Conservation (phyloP, 2,888 invertebrate genomes). For the Meteorus colon region DNA sequence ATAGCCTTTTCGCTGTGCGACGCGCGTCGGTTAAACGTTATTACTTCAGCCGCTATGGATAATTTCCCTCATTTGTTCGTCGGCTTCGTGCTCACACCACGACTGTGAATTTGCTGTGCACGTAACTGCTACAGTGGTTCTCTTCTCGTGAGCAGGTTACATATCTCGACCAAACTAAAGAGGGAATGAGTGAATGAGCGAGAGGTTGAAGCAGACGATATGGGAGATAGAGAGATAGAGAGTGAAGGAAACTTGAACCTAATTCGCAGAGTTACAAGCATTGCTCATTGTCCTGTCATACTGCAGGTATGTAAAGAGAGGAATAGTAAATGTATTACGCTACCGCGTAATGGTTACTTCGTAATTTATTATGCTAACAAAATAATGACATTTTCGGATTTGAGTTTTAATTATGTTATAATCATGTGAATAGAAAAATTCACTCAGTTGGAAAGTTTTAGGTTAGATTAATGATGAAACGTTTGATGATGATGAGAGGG, state of each 20-base stretch:
- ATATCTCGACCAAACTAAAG: not conserved
- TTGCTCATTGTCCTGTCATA: constrained; percentile 19
- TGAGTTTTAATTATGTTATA: no score
- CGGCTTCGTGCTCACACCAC: constrained; percentile 46
- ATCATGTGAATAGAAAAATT: no score
- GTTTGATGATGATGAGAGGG: no score
- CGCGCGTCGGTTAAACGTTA: constrained; percentile 63
- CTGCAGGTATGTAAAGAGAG: not conserved
- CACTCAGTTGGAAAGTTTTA: no score
- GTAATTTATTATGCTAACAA: not conserved
- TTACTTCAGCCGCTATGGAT: constrained; percentile 67
- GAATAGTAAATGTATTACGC: not conserved
- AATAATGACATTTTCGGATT: not conserved
- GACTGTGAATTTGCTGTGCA: constrained; percentile 30
- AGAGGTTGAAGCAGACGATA: no score
- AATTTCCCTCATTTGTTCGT: constrained; percentile 68
- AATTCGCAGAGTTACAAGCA: constrained; percentile 26
- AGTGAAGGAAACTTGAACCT: constrained; percentile 22
- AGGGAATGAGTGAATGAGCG: no score
- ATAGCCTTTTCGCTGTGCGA: constrained; percentile 38
- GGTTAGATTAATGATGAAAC: no score
- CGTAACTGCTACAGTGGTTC: constrained; percentile 36
- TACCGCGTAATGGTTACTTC: not conserved
- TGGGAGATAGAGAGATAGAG: not conserved
- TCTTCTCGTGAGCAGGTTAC: constrained; percentile 15